Conservation (phyloP, 2,888 invertebrate species). For the Venustoraphidia nigricollis region DNA sequence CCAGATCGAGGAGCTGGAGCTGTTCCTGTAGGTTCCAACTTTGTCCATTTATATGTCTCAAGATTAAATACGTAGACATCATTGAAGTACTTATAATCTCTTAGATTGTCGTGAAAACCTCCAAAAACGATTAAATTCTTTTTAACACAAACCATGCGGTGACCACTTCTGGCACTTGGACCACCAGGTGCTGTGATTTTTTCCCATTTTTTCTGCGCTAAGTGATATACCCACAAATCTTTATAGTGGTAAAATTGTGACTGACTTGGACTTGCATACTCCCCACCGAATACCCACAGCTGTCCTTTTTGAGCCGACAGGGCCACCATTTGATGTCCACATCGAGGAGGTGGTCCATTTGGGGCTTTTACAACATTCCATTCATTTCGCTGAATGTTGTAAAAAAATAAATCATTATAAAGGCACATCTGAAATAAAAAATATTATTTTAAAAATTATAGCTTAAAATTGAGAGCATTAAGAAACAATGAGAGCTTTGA, state of each 20-base stretch:
- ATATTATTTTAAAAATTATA: conserved; percentile 3
- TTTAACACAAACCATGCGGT: conserved; percentile 70
- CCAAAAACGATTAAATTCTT: conserved; percentile 76
- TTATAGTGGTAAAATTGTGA: conserved; percentile 87
- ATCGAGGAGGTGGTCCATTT: conserved; percentile 73
- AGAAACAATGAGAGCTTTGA: not conserved
- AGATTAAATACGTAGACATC: conserved; percentile 71
- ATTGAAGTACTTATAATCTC: conserved; percentile 78
- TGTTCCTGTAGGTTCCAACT: conserved; percentile 46
- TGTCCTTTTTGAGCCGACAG: conserved; percentile 60
- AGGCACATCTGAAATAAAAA: conserved; percentile 47
- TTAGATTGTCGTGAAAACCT: conserved; percentile 79
- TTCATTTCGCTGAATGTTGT: conserved; percentile 59
- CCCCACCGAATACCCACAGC: conserved; percentile 77
- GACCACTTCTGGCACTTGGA: conserved; percentile 75
- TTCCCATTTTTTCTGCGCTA: conserved; percentile 67
- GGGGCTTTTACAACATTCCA: conserved; percentile 74
- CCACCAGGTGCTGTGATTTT: conserved; percentile 59
- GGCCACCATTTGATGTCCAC: conserved; percentile 74
- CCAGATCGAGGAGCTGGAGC: conserved; percentile 68
- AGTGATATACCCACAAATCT: conserved; percentile 75
- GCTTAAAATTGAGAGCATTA: not conserved
- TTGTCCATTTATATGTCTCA: conserved; percentile 64
- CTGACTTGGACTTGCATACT: conserved; percentile 79
- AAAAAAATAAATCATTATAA: conserved; percentile 74